Base-by-base conservation (phyloP, 2,888 invertebrate species). In the Falcaria lacertinaria region DNA sequence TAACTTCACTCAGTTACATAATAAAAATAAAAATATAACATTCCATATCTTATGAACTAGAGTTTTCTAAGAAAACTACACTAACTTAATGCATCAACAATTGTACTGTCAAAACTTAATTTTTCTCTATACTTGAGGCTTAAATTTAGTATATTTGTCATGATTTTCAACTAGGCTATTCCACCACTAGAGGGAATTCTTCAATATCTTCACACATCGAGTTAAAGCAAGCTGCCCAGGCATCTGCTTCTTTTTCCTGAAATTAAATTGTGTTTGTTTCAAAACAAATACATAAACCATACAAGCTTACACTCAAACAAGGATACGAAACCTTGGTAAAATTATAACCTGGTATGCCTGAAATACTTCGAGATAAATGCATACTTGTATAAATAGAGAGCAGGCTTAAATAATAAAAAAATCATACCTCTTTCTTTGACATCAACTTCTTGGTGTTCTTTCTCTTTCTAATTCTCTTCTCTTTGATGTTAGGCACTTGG, bases 171-270 rank as follows among this genome's bases (percentile, higher is more conserved):
- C 5, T 33, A 28, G 41, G 28, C 54, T 66, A 90, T 54, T 89
- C 90, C 33, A 89, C 72, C 44, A 85, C 65, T 38, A 91, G 59
- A 8, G 75, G 61, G 49, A 89, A 89, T 1, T 90, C 80, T 3
- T 91, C 91, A 25, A 91, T 70, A 54, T 91, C 91, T 47, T 90
- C 88, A 51, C 91, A 91, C 90, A 91, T 91, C 0, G 90, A 88
- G 60, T 91, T 92, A 61, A 91, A 91, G 28, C 80, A 76, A 0
- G 83, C 84, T 0, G 90, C 91, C 91, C 91, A 91, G 19, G 80
- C 82, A 7, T 90, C 87, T 3, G 76, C 84, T 58, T 89, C 91
- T 49, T 83, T 74, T 63, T 89, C 81, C 90, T 90, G 81, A 51
- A 90, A 88, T n/a, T n/a, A n/a, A n/a, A n/a, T n/a, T n/a, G n/a